Percentiles rank a stretch among this genome's conserved stretches.
These are phyloP conservation scores for Protobothrops flavoviridis DNA, from an alignment of 2,113 vertebrate species.

Conservation along the genomic window DNA sequence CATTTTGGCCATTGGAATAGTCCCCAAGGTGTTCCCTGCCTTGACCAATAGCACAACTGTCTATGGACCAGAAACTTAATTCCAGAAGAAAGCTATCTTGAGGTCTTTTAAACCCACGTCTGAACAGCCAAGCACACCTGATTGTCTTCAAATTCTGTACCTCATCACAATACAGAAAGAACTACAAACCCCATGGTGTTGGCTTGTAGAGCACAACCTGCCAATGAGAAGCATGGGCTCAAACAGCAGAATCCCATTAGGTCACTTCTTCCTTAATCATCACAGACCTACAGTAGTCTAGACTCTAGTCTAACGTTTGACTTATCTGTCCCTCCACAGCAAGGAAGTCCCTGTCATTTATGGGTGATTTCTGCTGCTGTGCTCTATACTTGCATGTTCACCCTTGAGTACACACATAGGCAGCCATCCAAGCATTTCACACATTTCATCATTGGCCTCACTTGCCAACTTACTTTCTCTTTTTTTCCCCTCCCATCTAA, in stretches of 20 bases:
- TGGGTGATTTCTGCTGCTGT: background rate
- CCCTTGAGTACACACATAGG: background rate
- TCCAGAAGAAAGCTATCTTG: background rate
- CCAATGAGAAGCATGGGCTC: background rate
- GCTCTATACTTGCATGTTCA: background rate
- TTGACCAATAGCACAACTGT: background rate
- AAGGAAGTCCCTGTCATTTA: background rate
- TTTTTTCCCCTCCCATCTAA: background rate
- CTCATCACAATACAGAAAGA: background rate
- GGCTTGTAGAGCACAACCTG: background rate
- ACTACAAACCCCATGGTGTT: background rate
- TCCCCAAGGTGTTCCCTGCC: background rate
- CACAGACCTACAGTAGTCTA: background rate
- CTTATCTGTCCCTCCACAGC: background rate
- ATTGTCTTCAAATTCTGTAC: background rate
- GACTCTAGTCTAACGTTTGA: background rate
- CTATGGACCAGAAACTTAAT: background rate
- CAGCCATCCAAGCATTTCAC: background rate
- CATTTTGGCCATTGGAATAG: background rate
- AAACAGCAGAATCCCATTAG: background rate
- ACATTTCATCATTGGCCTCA: background rate
- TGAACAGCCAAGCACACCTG: background rate
- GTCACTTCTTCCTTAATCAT: background rate
- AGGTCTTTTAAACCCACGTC: background rate
- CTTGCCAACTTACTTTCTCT: background rate